These are phyloP conservation scores for Cyprinodon tularosa DNA, from an alignment of 2,113 vertebrate genomes.

Conservation along the genomic window DNA sequence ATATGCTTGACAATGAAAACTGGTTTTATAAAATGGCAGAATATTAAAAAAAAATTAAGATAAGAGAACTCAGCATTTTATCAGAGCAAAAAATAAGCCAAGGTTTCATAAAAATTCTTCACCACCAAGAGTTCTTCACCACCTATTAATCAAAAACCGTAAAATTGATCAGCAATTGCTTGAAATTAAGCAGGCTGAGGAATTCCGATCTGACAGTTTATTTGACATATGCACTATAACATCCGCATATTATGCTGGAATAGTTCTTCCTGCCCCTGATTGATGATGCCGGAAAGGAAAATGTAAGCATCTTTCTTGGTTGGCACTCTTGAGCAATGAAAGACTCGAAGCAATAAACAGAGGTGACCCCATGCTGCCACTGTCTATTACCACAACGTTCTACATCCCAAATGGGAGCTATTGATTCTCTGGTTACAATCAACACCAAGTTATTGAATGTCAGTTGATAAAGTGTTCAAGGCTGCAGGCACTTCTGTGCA, in stretches of 20 bases:
- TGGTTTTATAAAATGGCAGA: not conserved
- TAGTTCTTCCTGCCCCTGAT: conserved; percentile 11
- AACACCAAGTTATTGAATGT: conserved; percentile 92
- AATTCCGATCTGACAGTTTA: conserved; percentile 17
- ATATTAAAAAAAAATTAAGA: not conserved
- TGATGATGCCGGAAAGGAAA: not conserved
- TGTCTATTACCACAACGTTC: conserved; percentile 70
- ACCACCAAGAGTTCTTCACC: not conserved
- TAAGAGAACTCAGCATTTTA: not conserved
- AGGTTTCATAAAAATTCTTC: not conserved
- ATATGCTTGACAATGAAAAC: not conserved
- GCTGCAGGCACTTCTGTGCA: conserved; percentile 84
- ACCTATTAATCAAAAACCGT: not conserved
- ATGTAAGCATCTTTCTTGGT: conserved; percentile 20
- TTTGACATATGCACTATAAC: conserved; percentile 3
- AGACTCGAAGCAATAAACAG: conserved; percentile 42
- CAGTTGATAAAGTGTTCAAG: conserved; percentile 88
- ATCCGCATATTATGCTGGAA: not conserved
- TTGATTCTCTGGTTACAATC: conserved; percentile 92
- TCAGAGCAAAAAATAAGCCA: not conserved
- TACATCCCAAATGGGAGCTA: conserved; percentile 81
- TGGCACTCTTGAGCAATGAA: conserved; percentile 5
- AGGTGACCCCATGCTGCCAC: conserved; percentile 27
- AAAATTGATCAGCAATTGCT: not conserved
- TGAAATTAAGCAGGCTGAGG: conserved; percentile 4